Evolutionary conservation across 2,113 vertebrate genomes (phyloP), one percentile per base, ranked within the genome.

Genomic region (Corydoras sp.): DNA sequence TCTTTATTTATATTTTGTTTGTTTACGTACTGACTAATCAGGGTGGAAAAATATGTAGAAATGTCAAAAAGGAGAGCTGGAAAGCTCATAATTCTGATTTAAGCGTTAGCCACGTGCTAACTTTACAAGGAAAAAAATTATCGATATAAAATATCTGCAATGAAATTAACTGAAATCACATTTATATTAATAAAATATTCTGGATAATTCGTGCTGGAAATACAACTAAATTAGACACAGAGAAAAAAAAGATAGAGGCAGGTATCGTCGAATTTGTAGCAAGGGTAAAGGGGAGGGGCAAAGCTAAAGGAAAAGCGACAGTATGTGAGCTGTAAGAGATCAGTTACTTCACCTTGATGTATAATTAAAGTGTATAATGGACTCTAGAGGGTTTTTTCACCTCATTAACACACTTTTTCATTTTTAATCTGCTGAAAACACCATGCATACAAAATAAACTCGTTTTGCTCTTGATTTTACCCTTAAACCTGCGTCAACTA

Each of bases 341-440:
- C 94, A 93, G 92, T 97, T 98, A 95, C 92, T 93, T 92, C 92
- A 96, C 94, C 95, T 99, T 99, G 95, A 98, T 99, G 95, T 99
- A 95, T 99, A 98, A 99, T 98, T 98, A 97, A 99, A 97, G 95
- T 94, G 93, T 93, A 94, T 99, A 99, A 98, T 95, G 94, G 95
- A 93, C 95, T 99, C 96, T 91, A 82, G 96, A 95, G 95, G 92
- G 90, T 91, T 92, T 90, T 88, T 89, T 90, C 93, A 93, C 94
- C 95, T 97, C 94, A 95, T 99, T 98, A 98, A 97, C 95, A 96
- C 95, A 97, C 95, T 93, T 94, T 98, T 95, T 97, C 97, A 94
- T 96, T 98, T 95, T 97, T 43, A 98, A 97, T 98, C 93, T 97
- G 90, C 91, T 91, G 86, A 95, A 94, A 96, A 95, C 90, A 89